These are phyloP conservation scores for Channallabes apus DNA, from an alignment of 2,797 vertebrate genomes.

Conservation along the genomic window DNA sequence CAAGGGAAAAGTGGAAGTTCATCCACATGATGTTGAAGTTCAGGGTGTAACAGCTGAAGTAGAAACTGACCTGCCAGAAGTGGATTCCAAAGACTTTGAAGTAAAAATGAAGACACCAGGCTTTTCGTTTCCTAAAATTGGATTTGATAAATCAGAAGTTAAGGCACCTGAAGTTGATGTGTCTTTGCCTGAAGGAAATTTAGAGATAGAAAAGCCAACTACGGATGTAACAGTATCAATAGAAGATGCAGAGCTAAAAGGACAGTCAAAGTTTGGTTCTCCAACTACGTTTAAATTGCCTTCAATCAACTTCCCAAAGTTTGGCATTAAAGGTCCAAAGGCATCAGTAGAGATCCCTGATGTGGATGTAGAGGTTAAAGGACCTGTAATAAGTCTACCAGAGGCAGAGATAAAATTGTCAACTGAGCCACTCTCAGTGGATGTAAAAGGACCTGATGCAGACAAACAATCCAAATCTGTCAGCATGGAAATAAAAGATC, in stretches of 20 bases:
- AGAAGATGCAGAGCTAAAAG: slow-evolving; percentile 28
- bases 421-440: neutral
- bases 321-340: slow-evolving; percentile 38
- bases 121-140: slow-evolving; percentile 44
- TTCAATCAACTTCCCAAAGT: neutral
- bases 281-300: slow-evolving; percentile 2
- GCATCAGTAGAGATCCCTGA: neutral
- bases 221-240: slow-evolving; percentile 33
- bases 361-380: slow-evolving; percentile 23
- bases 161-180: neutral
- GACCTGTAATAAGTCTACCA: fast-evolving
- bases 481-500: neutral
- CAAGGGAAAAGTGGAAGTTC: neutral
- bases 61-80: neutral
- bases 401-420: slow-evolving; percentile 27
- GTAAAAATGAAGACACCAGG: neutral
- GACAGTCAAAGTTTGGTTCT: neutral
- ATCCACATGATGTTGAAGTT: no score
- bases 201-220: neutral
- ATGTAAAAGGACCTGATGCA: slow-evolving; percentile 12
- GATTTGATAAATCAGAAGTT: neutral
- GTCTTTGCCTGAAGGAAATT: slow-evolving; percentile 24
- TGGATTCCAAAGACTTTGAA: neutral
- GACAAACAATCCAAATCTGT: slow-evolving; percentile 10
- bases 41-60: no score